phyloP scores from a whole-genome alignment of 2,797 vertebrate species.

The Anolis apletophallus region DNA sequence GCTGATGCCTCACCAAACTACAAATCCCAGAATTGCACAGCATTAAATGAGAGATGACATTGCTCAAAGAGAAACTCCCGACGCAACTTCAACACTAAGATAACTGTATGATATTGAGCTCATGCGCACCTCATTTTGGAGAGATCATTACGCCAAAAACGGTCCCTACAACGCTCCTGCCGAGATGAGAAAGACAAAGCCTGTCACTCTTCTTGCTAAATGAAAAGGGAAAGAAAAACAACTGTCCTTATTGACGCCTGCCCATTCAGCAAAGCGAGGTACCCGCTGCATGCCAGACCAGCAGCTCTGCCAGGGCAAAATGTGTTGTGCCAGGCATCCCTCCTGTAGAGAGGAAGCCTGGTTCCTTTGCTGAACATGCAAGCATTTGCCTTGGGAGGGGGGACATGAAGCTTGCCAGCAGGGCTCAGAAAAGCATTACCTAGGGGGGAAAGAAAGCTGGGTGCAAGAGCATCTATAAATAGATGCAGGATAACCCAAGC shows the following conservation, averaged over 20 bases:
- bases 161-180: conserved; percentile 15
- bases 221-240: neutral
- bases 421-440: rapidly evolving
- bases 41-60: too few relatives aligned
- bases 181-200: conserved; percentile 43
- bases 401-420: conserved; percentile 30
- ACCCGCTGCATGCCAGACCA: neutral
- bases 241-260: conserved; percentile 8
- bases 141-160: neutral
- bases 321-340: rapidly evolving
- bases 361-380: neutral
- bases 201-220: conserved; percentile 32
- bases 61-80: too few relatives aligned
- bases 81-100: too few relatives aligned
- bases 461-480: conserved; percentile 68
- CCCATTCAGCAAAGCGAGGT: neutral
- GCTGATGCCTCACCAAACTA: too few relatives aligned
- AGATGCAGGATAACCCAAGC: conserved; percentile 68
- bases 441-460: conserved; percentile 40
- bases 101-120: too few relatives aligned
- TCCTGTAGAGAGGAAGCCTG: neutral
- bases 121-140: too few relatives aligned
- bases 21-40: too few relatives aligned
- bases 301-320: neutral
- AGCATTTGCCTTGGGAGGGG: neutral